These are phyloP conservation scores for Platalea minor DNA, from an alignment of 2,797 vertebrate species.

Conservation along the genomic window DNA sequence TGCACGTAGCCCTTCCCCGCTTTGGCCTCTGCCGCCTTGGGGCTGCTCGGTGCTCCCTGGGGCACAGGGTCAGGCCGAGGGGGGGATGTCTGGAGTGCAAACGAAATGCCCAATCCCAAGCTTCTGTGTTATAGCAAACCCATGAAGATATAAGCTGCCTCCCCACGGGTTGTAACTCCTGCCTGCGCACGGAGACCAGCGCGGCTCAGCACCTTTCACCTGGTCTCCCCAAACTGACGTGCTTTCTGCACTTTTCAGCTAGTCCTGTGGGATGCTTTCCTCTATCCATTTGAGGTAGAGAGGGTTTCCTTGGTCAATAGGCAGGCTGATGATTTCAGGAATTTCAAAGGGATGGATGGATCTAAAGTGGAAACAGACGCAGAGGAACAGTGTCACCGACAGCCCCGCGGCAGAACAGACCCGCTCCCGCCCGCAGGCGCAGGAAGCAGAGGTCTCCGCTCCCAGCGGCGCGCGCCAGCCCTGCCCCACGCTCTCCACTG, in stretches of 20 bases:
- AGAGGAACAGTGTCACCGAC: neutral
- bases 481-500: neutral
- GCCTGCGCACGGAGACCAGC: neutral
- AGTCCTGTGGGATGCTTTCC: constrained; percentile 77
- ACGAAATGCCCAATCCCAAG: accelerated
- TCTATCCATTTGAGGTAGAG: constrained; percentile 84
- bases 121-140: neutral
- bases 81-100: neutral
- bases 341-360: constrained; percentile 86
- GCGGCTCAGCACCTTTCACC: neutral
- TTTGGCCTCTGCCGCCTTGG: accelerated
- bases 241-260: neutral
- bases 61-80: neutral
- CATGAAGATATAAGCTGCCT: accelerated
- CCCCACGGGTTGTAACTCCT: accelerated
- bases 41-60: neutral
- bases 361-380: constrained; percentile 67
- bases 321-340: constrained; percentile 85
- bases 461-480: neutral
- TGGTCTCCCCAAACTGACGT: accelerated
- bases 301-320: constrained; percentile 80
- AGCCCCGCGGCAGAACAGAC: neutral
- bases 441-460: neutral
- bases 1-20: neutral
- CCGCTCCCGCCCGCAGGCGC: neutral